Percentiles rank a stretch among this genome's conserved stretches.
Conservation (phyloP, 1,140 invertebrate species). For the Phortica variegata region DNA sequence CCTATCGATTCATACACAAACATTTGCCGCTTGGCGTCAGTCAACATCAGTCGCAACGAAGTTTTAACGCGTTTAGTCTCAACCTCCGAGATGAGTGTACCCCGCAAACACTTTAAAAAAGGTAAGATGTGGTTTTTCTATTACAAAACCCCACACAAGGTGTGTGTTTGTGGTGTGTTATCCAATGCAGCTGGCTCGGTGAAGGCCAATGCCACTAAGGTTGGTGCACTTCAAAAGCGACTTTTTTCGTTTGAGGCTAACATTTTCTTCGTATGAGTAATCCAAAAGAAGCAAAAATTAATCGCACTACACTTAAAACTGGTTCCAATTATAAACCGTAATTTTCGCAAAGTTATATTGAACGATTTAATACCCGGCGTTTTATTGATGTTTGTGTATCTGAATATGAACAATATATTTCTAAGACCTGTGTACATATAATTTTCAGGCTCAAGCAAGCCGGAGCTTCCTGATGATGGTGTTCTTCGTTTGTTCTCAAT, state of each 20-base stretch:
- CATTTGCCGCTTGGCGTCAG: neutral
- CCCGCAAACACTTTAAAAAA: slow-evolving; percentile 36
- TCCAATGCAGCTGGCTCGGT: no score
- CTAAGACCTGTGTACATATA: slow-evolving; percentile 2
- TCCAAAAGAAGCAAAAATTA: no score
- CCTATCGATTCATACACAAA: slow-evolving; percentile 9
- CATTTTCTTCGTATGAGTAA: slow-evolving; percentile 12
- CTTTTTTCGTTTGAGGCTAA: slow-evolving; percentile 6
- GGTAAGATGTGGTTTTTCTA: slow-evolving; percentile 19
- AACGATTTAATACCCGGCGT: neutral
- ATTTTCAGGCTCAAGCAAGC: slow-evolving; percentile 64
- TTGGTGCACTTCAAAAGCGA: slow-evolving; percentile 15
- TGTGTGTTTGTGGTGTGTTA: no score
- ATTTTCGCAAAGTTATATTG: slow-evolving; percentile 4
- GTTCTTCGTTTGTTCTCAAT: slow-evolving; percentile 81
- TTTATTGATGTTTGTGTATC: slow-evolving; percentile 6
- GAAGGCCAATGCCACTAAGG: neutral
- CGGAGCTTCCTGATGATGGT: slow-evolving; percentile 63
- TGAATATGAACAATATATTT: slow-evolving; percentile 20
- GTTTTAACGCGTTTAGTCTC: slow-evolving; percentile 7
- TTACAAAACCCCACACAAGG: no score
- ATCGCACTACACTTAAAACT: slow-evolving; percentile 7
- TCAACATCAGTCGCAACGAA: neutral
- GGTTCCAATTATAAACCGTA: slow-evolving; percentile 9
- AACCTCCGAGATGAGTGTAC: slow-evolving; percentile 21